Conservation (phyloP, 2,113 vertebrate genomes). For the Oreocharis arfaki region DNA sequence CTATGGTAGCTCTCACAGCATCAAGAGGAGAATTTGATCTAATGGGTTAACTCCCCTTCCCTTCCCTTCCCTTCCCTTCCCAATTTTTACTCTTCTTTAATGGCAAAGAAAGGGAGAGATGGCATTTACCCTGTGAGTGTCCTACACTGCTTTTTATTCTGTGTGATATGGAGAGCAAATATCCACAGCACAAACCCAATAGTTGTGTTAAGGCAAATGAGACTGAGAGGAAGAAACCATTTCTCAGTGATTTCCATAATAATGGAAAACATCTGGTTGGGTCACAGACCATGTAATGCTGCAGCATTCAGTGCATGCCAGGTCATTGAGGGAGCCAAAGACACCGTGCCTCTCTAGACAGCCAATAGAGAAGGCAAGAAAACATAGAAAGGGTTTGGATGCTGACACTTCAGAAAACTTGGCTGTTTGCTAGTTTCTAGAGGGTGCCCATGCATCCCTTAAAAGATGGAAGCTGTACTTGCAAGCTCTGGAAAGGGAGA, state of each 20-base stretch:
- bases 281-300: not conserved
- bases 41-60: not conserved
- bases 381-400: not conserved
- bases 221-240: not conserved
- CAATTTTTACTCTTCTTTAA: not conserved
- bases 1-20: not conserved
- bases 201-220: not conserved
- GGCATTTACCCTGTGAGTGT: not conserved
- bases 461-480: not conserved
- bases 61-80: too few species aligned
- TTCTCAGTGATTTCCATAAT: not conserved
- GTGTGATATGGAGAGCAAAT: not conserved
- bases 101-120: not conserved
- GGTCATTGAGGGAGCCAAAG: not conserved
- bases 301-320: not conserved
- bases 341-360: fast-evolving
- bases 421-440: not conserved
- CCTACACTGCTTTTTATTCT: not conserved
- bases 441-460: not conserved
- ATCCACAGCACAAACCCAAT: not conserved
- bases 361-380: not conserved
- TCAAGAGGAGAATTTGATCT: not conserved
- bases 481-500: not conserved
- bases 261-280: not conserved
- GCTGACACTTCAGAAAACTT: not conserved